Percentiles rank a stretch among this genome's conserved stretches.
These are phyloP conservation scores for Pachycephus smyrnensis DNA, from an alignment of 2,888 invertebrate genomes.

Conservation along the genomic window DNA sequence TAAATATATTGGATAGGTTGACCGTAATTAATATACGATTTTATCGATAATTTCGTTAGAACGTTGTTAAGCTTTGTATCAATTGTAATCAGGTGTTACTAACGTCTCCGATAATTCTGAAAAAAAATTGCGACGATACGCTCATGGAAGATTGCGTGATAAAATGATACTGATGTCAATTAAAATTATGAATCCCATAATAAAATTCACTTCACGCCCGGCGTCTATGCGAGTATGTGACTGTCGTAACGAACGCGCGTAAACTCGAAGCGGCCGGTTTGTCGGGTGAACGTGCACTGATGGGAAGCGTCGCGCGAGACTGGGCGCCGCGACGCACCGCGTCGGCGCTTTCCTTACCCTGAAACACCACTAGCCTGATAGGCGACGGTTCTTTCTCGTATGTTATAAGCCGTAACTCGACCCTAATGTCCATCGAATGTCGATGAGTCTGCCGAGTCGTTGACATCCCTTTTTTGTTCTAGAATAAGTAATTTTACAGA, in stretches of 20 bases:
- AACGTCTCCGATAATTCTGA: background rate
- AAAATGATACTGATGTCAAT: background rate
- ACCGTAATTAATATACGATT: background rate
- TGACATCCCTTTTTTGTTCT: slow-evolving; percentile 8
- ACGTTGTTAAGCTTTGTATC: background rate
- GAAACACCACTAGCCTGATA: slow-evolving; percentile 28
- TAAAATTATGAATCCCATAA: background rate
- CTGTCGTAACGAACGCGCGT: background rate
- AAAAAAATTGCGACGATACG: background rate
- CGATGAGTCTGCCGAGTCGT: slow-evolving; percentile 19
- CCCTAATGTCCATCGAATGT: slow-evolving; percentile 25
- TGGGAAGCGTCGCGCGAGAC: slow-evolving; percentile 36
- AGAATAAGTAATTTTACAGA: background rate
- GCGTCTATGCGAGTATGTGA: background rate
- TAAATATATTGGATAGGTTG: background rate
- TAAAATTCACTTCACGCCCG: background rate
- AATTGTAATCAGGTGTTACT: background rate
- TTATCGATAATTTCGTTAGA: background rate
- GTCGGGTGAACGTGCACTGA: slow-evolving; percentile 50
- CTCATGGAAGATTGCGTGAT: background rate
- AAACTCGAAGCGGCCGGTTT: slow-evolving; percentile 32
- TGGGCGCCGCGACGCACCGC: slow-evolving; percentile 28
- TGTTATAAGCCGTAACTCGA: slow-evolving; percentile 26
- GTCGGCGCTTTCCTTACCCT: slow-evolving; percentile 30
- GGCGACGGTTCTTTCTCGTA: slow-evolving; percentile 24